These are phyloP conservation scores for Rhabdomys pumilio DNA, from an alignment of 2,797 vertebrate species.

Conservation along the genomic window DNA sequence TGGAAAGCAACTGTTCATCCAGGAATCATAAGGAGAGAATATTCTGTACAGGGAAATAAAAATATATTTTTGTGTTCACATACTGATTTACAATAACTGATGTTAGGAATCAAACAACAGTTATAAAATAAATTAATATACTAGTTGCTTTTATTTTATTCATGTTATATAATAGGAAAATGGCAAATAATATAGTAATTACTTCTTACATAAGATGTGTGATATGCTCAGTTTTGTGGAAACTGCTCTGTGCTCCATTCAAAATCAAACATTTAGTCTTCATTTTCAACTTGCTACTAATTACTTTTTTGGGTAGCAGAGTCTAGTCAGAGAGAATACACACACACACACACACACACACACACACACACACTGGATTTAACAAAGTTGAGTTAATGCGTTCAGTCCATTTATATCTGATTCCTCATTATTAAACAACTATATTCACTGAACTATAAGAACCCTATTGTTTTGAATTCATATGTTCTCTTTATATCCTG, in stretches of 20 bases:
- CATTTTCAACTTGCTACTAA: constrained; percentile 32
- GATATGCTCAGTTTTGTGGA: constrained; percentile 44
- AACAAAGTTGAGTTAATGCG: constrained; percentile 36
- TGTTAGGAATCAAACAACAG: constrained; percentile 26
- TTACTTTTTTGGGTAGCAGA: constrained; percentile 43
- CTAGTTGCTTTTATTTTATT: constrained; percentile 63
- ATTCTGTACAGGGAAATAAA: constrained; percentile 48
- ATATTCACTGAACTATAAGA: constrained; percentile 36
- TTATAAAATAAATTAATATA: constrained; percentile 45
- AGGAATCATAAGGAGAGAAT: constrained; percentile 7
- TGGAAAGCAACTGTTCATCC: constrained; percentile 55
- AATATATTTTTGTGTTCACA: constrained; percentile 46
- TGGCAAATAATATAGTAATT: constrained; percentile 51
- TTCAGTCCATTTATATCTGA: background rate
- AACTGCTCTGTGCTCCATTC: background rate
- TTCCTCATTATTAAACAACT: background rate
- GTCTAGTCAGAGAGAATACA: constrained; percentile 35
- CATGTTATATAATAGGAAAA: background rate
- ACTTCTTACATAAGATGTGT: constrained; percentile 45
- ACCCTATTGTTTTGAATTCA: constrained; percentile 54
- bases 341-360: background rate
- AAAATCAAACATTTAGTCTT: constrained; percentile 50
- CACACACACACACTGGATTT: constrained; percentile 20
- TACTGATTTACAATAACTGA: constrained; percentile 1
- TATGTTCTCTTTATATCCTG: constrained; percentile 2